Evolutionary conservation across 1,140 invertebrate species (phyloP).

Genomic region (Cyclargus thomasi): DNA sequence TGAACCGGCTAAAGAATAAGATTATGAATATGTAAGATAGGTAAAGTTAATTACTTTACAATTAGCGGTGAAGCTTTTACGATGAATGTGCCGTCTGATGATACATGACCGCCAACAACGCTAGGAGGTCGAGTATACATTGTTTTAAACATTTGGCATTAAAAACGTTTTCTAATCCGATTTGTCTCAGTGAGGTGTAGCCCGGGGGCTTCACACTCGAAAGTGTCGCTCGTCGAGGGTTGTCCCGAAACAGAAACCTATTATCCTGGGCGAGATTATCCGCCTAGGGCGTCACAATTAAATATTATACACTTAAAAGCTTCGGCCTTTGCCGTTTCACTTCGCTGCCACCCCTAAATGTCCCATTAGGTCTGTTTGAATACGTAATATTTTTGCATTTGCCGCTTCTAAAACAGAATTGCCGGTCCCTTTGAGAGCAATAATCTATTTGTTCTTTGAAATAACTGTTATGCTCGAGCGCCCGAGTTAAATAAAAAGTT

Average conservation of each 20-base stretch:
- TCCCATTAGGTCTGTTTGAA: slow-evolving; percentile 75
- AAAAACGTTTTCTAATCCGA: slow-evolving; percentile 69
- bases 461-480: slow-evolving; percentile 66
- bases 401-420: slow-evolving; percentile 70
- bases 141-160: slow-evolving; percentile 49
- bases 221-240: slow-evolving; percentile 68
- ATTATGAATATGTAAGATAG: background rate
- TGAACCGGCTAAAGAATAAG: no score
- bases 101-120: background rate
- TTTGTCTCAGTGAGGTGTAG: slow-evolving; percentile 64
- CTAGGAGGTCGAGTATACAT: slow-evolving; percentile 16
- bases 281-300: slow-evolving; percentile 76
- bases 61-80: background rate
- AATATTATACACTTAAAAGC: slow-evolving; percentile 76
- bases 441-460: slow-evolving; percentile 74
- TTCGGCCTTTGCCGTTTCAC: slow-evolving; percentile 74
- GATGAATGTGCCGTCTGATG: no score
- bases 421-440: slow-evolving; percentile 71
- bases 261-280: slow-evolving; percentile 76
- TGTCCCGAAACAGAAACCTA: slow-evolving; percentile 75
- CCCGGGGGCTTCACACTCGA: slow-evolving; percentile 67
- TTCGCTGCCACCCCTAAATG: slow-evolving; percentile 74
- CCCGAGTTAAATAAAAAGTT: slow-evolving; percentile 61
- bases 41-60: slow-evolving; percentile 4
- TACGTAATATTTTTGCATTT: slow-evolving; percentile 75